Conservation (phyloP, 2,113 vertebrate genomes). For the Podiceps cristatus region DNA sequence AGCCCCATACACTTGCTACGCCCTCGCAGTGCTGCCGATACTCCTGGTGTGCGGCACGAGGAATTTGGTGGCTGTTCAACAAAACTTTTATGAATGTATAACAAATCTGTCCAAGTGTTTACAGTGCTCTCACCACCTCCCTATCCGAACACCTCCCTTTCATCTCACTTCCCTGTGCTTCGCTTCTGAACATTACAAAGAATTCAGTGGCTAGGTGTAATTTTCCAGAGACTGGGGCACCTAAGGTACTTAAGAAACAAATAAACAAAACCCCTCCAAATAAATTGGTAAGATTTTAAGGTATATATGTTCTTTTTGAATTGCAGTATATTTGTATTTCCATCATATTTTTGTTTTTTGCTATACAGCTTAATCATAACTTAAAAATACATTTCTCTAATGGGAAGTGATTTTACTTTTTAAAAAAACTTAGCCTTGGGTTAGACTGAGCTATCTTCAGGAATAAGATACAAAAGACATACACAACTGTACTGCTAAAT, state of each 20-base stretch:
- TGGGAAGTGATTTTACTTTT: not conserved
- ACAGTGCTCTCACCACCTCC: not conserved
- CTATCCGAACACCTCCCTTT: not conserved
- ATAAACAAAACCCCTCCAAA: not conserved
- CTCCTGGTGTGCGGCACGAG: not conserved
- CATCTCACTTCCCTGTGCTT: not conserved
- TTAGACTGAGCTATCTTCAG: not conserved
- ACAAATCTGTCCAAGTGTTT: not conserved
- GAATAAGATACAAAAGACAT: not conserved
- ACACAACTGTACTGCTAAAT: not conserved
- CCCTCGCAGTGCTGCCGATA: accelerated
- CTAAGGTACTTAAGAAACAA: not conserved
- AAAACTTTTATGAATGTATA: not conserved
- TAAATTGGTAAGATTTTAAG: not conserved
- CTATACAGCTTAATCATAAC: not conserved
- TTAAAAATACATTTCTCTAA: not conserved
- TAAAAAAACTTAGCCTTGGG: not conserved
- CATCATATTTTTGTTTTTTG: not conserved
- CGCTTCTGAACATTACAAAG: not conserved
- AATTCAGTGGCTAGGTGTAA: not conserved
- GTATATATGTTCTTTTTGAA: not conserved
- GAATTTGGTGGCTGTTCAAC: not conserved
- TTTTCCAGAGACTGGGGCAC: not conserved
- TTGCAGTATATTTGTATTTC: not conserved
- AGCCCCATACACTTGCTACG: accelerated